Base-by-base conservation (phyloP, 2,113 vertebrate species). In the Protomyctophum bolini region DNA sequence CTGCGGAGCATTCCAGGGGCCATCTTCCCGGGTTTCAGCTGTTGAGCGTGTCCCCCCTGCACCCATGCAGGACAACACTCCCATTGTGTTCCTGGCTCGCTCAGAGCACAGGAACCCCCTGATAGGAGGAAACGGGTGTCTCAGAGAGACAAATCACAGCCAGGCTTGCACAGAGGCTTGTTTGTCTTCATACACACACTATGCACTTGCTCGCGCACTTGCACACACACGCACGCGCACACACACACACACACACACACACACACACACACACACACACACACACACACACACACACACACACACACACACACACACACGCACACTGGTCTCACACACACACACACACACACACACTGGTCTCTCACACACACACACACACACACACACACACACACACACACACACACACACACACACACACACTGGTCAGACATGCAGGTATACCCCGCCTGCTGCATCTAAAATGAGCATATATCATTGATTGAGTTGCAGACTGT, bases 21-120 rank as follows among this genome's bases (percentile, higher is more conserved):
- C 95, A 95, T 96, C 96, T 96, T 95, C 95, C 91, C 84, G 90
- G 91, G 91, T 94, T 95, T 97, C 96, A 97, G 97, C 97, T 98
- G 96, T 96, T 97, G 93, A 78, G 87, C 90, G 91, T 92, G 93
- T 93, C 86, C 89, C 88, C 21, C 89, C 86, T 88, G 82, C 94
- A 92, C 95, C 94, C 94, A 94, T 91, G 92, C 91, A 92, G 92
- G 93, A 97, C 95, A 98, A 97, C 94, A 95, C 94, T 90, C 86
- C 90, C 93, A 98, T 98, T 98, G 97, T 97, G 94, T 94, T 90
- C 88, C 88, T 88, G 91, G 91, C 91, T 94, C 93, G 91, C 79
- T 91, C 84, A 91, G 92, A 90, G 82, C 88, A 93, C 91, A 91
- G 90, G 86, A 90, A 88, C 89, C 85, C 91, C 86, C 93, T 92